Percentiles rank a stretch among this genome's conserved stretches.
phyloP scores from a whole-genome alignment of 2,888 invertebrate species.

The Anthophora plumipes region DNA sequence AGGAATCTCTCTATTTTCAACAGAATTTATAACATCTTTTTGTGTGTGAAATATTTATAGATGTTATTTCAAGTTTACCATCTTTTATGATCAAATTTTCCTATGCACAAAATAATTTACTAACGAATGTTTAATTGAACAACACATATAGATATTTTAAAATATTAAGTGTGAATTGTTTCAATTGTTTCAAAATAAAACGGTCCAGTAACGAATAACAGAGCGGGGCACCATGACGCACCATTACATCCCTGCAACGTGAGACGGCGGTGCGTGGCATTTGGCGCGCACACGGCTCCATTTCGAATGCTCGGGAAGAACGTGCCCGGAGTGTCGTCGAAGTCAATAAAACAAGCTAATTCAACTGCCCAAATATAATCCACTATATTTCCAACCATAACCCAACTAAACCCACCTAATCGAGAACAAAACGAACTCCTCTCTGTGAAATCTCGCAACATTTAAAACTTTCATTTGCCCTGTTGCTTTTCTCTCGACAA shows the following conservation, averaged over 20 bases:
- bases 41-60: no score
- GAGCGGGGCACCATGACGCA: not conserved
- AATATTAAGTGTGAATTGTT: no score
- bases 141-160: no score
- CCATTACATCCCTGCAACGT: slow-evolving; percentile 40
- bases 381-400: not conserved
- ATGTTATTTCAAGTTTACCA: no score
- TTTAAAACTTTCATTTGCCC: not conserved
- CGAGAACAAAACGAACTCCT: not conserved
- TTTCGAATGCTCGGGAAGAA: slow-evolving; percentile 65
- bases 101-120: no score
- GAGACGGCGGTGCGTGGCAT: slow-evolving; percentile 41
- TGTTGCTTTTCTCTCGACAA: not conserved
- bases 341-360: slow-evolving; percentile 60
- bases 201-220: no score
- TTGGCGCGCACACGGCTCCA: slow-evolving; percentile 66
- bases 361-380: slow-evolving; percentile 23
- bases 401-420: not conserved
- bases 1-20: no score
- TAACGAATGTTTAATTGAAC: no score
- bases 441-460: not conserved
- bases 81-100: no score
- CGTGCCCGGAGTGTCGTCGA: slow-evolving; percentile 49
- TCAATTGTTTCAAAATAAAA: no score
- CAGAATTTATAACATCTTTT: no score